A percentile compares a stretch with the other conserved stretches of the same genome.
Evolutionary conservation across 1,140 invertebrate genomes (phyloP).

Genomic region (Neotoxoptera formosana): DNA sequence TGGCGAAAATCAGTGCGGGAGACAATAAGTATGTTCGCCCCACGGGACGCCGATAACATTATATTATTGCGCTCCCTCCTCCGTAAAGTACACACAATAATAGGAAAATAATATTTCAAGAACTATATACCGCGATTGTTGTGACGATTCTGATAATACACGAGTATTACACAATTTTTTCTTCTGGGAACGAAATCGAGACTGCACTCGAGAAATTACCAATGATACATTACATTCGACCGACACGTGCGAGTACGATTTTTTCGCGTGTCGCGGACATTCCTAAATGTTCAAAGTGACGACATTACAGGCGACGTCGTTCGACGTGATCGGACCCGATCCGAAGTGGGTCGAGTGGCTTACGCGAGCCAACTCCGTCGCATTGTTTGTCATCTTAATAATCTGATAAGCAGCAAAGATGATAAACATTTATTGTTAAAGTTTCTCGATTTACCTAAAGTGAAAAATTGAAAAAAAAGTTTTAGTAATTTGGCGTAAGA

Average conservation of each 20-base stretch:
- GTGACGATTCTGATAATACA: background rate
- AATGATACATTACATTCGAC: background rate
- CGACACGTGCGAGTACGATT: background rate
- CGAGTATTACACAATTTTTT: background rate
- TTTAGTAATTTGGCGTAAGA: background rate
- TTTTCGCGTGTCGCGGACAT: too few relatives aligned
- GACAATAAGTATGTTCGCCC: background rate
- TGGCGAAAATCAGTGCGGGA: background rate
- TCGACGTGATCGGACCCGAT: background rate
- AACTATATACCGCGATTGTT: background rate
- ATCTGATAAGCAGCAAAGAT: conserved; percentile 28
- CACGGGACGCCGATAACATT: background rate
- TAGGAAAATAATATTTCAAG: background rate
- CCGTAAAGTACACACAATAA: background rate
- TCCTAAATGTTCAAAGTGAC: background rate
- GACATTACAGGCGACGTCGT: background rate
- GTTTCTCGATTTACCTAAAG: conserved; percentile 18
- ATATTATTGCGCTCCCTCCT: background rate
- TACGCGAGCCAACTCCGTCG: background rate
- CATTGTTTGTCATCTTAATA: conserved; percentile 41
- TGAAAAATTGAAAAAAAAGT: conserved; percentile 43
- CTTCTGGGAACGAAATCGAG: background rate
- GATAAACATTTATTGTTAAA: conserved; percentile 37
- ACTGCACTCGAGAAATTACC: background rate
- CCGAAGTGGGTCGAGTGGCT: conserved; percentile 7